Evolutionary conservation across 2,888 invertebrate species (phyloP).

Genomic region (Enoplolaimus lenunculus): DNA sequence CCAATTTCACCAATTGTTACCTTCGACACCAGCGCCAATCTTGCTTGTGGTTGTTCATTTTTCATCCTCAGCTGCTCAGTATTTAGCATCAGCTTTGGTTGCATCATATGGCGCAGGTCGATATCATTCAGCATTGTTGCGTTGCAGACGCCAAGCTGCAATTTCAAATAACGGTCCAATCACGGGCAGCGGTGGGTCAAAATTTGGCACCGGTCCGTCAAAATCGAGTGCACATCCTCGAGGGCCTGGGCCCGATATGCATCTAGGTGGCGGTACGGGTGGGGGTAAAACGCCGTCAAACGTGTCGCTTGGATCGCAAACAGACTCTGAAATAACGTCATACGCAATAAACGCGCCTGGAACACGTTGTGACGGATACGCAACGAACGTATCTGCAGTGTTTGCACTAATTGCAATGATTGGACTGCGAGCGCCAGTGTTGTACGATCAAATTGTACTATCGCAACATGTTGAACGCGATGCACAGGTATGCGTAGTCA

Average conservation of each 20-base stretch:
- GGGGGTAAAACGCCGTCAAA: too few relatives aligned
- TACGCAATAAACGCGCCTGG: too few relatives aligned
- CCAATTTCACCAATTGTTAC: conserved; percentile 27
- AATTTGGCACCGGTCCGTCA: background rate
- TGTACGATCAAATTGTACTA: conserved; percentile 65
- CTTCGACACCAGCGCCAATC: conserved; percentile 28
- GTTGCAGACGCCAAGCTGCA: conserved; percentile 26
- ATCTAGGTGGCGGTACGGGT: too few relatives aligned
- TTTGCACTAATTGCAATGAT: conserved; percentile 60
- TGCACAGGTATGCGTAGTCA: conserved; percentile 10
- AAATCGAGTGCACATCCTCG: conserved; percentile 29
- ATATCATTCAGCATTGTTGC: conserved; percentile 40
- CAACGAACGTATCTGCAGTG: conserved; percentile 66
- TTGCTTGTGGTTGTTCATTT: conserved; percentile 49
- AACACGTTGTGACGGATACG: conserved; percentile 49
- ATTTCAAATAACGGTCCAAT: background rate
- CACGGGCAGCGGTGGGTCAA: background rate
- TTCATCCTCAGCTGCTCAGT: conserved; percentile 53
- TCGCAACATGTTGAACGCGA: conserved; percentile 37
- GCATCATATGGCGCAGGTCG: conserved; percentile 66
- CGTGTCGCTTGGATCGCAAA: too few relatives aligned
- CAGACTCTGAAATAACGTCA: too few relatives aligned
- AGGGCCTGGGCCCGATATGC: conserved; percentile 27
- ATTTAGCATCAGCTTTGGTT: conserved; percentile 55
- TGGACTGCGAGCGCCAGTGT: conserved; percentile 63